Conservation (phyloP, 2,888 invertebrate genomes). For the Platynereis dumerilii region DNA sequence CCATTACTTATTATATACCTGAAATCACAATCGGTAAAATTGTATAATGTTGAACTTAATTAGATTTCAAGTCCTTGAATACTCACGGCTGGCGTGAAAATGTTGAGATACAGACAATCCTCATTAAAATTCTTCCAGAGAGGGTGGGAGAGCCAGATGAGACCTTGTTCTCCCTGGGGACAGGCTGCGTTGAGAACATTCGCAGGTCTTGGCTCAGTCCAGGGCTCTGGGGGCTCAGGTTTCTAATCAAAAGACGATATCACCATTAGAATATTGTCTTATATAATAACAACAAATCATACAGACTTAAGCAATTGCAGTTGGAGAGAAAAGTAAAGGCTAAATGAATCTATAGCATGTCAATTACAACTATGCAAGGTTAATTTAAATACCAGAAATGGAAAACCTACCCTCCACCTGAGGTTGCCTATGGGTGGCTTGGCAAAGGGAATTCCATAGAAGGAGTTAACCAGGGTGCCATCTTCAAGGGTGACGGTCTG, state of each 20-base stretch:
- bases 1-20: too few relatives aligned
- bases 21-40: too few relatives aligned
- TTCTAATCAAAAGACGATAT: too few relatives aligned
- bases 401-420: slow-evolving; percentile 23
- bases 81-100: slow-evolving; percentile 29
- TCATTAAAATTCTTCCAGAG: slow-evolving; percentile 25
- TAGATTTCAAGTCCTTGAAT: too few relatives aligned
- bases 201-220: slow-evolving; percentile 17
- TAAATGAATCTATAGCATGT: too few relatives aligned
- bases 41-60: too few relatives aligned
- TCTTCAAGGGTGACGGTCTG: not conserved
- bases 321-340: too few relatives aligned
- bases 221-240: slow-evolving; percentile 27
- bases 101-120: slow-evolving; percentile 34
- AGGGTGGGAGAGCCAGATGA: slow-evolving; percentile 30
- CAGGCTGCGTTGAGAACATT: slow-evolving; percentile 22
- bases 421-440: slow-evolving; percentile 25
- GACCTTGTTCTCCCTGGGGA: slow-evolving; percentile 21
- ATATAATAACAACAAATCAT: too few relatives aligned
- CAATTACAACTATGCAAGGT: too few relatives aligned
- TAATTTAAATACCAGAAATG: too few relatives aligned
- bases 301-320: too few relatives aligned
- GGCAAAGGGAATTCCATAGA: slow-evolving; percentile 27
- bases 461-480: slow-evolving; percentile 16
- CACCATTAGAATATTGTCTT: not conserved